Evolutionary conservation across 2,797 vertebrate genomes (phyloP), one percentile per base, ranked within the genome.

Genomic region (Hafferia zeledoni): DNA sequence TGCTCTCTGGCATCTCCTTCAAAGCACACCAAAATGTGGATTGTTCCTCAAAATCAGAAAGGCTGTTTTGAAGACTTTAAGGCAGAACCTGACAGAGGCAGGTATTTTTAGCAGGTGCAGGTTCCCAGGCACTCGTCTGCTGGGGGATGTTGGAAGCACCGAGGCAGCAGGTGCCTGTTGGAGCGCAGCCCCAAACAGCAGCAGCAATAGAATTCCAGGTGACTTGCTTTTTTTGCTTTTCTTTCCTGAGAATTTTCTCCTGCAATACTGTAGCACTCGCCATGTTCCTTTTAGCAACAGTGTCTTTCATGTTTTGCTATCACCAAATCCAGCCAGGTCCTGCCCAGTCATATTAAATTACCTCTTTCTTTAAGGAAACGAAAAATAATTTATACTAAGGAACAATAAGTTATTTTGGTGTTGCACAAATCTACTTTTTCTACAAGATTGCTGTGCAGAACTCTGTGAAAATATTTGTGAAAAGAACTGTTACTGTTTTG

Each of bases 391-490:
- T 98, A 91, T 98, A 98, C 88, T 91, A 94, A 90, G 96, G 96
- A 97, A 97, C 95, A 97, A 70, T 93, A 93, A 93, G 90, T 97
- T 97, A 97, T 98, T 98, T 97, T 98, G 97, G 96, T 98, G 98
- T 97, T 97, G 97, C 97, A 95, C 93, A 97, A 97, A 96, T 97
- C 96, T 98, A 97, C 97, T 98, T 98, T 98, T 98, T 98, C 98
- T 98, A 98, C 94, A 87, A 96, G 97, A 95, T 94, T 98, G 97
- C 97, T 95, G 97, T 98, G 98, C 97, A 97, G 96, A 97, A 96
- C 94, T 97, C 96, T 97, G 97, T 98, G 97, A 97, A 97, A 95
- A 97, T 96, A 97, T 96, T 97, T 98, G 97, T 98, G 97, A 97
- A 96, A 95, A 96, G 90, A 94, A 93, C 91, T 95, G 94, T 97